phyloP scores from a whole-genome alignment of 2,113 vertebrate species.

The Blennius ocellaris region DNA sequence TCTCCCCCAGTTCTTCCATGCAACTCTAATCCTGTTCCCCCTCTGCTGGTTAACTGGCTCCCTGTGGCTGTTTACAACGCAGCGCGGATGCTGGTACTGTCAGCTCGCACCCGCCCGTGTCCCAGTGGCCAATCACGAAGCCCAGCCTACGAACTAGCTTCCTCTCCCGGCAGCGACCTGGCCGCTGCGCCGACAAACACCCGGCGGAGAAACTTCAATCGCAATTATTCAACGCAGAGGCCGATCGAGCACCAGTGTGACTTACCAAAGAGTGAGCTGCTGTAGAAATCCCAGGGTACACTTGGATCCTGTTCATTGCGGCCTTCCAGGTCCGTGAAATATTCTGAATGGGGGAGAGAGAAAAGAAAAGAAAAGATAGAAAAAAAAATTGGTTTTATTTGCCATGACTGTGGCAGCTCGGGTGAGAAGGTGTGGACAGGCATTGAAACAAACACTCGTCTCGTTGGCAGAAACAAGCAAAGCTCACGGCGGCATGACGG shows the following conservation, averaged over 20 bases:
- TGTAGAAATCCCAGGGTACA: constrained; percentile 96
- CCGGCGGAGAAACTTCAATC: constrained; percentile 1
- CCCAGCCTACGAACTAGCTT: constrained; percentile 16
- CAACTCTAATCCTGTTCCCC: constrained; percentile 26
- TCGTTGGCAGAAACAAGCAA: background rate
- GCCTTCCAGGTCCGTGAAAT: constrained; percentile 93
- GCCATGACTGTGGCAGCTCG: background rate
- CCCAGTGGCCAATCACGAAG: constrained; percentile 3
- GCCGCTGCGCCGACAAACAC: constrained; percentile 5
- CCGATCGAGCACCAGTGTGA: constrained; percentile 10
- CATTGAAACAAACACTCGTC: background rate
- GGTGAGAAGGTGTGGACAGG: constrained; percentile 4
- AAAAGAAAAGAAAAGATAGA: too few relatives aligned
- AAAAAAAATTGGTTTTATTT: background rate
- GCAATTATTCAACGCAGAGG: background rate
- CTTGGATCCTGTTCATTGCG: constrained; percentile 88
- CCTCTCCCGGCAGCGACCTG: constrained; percentile 6
- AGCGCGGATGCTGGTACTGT: constrained; percentile 2
- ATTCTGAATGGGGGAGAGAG: constrained; percentile 82
- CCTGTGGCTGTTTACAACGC: constrained; percentile 45
- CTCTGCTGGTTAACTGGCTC: constrained; percentile 27
- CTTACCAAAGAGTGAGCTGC: constrained; percentile 95
- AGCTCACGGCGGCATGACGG: background rate
- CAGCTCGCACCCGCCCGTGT: constrained; percentile 10
- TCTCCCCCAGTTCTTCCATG: constrained; percentile 18